Evolutionary conservation across 2,888 invertebrate species (phyloP).

Genomic region (Limnephilus rhombicus): DNA sequence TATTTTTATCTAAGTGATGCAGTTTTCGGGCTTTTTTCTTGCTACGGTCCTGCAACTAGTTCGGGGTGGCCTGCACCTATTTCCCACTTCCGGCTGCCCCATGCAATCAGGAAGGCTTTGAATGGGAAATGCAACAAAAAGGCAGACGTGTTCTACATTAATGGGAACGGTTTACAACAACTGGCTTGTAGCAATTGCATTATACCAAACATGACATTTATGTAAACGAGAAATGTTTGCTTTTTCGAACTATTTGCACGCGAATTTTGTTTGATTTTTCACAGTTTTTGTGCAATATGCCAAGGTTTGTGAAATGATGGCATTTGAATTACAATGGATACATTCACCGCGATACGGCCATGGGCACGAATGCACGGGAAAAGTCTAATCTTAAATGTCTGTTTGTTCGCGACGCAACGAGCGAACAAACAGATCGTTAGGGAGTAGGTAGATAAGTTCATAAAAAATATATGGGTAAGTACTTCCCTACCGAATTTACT

Average conservation of each 20-base stretch:
- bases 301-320: background rate
- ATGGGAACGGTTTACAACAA: background rate
- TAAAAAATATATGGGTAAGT: too few relatives aligned
- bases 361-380: too few relatives aligned
- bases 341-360: too few relatives aligned
- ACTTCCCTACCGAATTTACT: too few relatives aligned
- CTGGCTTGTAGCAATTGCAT: background rate
- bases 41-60: background rate
- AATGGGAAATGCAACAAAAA: background rate
- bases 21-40: background rate
- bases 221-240: background rate
- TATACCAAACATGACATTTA: background rate
- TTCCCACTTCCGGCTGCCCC: background rate
- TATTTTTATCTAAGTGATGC: background rate
- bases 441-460: too few relatives aligned
- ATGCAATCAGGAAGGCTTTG: background rate
- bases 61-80: background rate
- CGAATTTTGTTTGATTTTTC: background rate
- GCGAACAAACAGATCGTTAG: too few relatives aligned
- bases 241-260: background rate
- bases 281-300: background rate
- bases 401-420: too few relatives aligned
- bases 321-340: too few relatives aligned
- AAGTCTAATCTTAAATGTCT: too few relatives aligned
- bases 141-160: background rate